phyloP scores from a whole-genome alignment of 2,797 vertebrate species.

The Premnoplex brunnescens region DNA sequence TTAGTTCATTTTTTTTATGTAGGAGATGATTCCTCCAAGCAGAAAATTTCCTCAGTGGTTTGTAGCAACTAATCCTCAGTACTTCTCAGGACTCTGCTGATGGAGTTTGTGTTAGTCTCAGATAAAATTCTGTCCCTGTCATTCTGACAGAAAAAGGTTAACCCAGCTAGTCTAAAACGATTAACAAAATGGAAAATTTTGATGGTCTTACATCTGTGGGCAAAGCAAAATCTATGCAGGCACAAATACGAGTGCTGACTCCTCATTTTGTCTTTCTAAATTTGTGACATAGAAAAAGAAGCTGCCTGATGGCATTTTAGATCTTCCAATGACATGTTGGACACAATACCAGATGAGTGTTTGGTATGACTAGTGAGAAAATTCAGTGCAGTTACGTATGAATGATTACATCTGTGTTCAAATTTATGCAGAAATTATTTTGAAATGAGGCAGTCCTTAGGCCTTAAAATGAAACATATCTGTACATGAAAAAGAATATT shows the following conservation, averaged over 20 bases:
- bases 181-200: constrained; percentile 11
- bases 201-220: constrained; percentile 9
- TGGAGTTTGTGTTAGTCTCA: background rate
- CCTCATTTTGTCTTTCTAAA: constrained; percentile 46
- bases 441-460: background rate
- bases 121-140: background rate
- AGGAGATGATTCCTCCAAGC: background rate
- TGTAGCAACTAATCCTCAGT: background rate
- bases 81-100: background rate
- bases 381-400: background rate
- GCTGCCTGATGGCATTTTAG: constrained; percentile 10
- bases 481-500: background rate
- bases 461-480: background rate
- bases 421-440: background rate
- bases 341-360: background rate
- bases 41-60: background rate
- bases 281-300: constrained; percentile 13
- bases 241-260: constrained; percentile 41
- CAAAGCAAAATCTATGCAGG: constrained; percentile 4
- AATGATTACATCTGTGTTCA: constrained; percentile 4
- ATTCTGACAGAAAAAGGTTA: constrained; percentile 42
- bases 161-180: background rate
- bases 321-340: background rate
- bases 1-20: background rate
- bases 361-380: constrained; percentile 41